Percentiles rank a stretch among this genome's conserved stretches.
phyloP scores from a whole-genome alignment of 2,888 invertebrate genomes.

The Argyresthia albistria region DNA sequence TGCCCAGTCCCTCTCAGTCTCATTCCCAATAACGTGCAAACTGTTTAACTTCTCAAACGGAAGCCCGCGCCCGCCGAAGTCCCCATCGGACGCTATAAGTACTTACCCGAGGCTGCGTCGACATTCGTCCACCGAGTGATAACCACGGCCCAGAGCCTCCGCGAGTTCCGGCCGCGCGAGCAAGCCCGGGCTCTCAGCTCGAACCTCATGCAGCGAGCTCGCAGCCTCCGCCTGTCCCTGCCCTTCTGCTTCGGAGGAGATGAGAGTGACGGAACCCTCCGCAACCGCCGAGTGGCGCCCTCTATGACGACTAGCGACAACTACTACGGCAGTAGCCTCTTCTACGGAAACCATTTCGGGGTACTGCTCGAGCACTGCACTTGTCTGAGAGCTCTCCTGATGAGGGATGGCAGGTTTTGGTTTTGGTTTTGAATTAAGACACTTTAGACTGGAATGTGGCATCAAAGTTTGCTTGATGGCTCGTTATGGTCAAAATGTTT shows the following conservation, averaged over 20 bases:
- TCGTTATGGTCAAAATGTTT: too few species aligned
- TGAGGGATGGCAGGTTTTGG: too few species aligned
- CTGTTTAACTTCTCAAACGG: neutral
- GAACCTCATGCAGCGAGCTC: conserved; percentile 9
- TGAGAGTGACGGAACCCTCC: conserved; percentile 23
- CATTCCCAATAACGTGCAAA: neutral
- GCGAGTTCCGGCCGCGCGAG: neutral
- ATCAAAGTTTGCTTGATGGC: too few species aligned
- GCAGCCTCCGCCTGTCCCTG: conserved; percentile 18
- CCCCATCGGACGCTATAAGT: conserved; percentile 37
- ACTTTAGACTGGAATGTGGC: too few species aligned
- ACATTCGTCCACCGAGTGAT: conserved; percentile 25
- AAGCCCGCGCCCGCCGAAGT: neutral
- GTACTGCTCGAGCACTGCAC: conserved; percentile 23
- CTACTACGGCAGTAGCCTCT: conserved; percentile 34
- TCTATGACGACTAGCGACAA: conserved; percentile 37
- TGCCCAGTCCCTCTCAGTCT: too few species aligned
- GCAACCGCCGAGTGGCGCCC: conserved; percentile 34
- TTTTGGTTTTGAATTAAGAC: too few species aligned
- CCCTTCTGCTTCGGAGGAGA: conserved; percentile 40
- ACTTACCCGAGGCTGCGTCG: conserved; percentile 41
- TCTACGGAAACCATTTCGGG: conserved; percentile 54
- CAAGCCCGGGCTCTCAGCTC: conserved; percentile 4
- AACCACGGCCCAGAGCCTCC: conserved; percentile 23
- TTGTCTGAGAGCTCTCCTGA: too few species aligned